Conservation (phyloP, 2,113 vertebrate species). For the Grantiella picta region DNA sequence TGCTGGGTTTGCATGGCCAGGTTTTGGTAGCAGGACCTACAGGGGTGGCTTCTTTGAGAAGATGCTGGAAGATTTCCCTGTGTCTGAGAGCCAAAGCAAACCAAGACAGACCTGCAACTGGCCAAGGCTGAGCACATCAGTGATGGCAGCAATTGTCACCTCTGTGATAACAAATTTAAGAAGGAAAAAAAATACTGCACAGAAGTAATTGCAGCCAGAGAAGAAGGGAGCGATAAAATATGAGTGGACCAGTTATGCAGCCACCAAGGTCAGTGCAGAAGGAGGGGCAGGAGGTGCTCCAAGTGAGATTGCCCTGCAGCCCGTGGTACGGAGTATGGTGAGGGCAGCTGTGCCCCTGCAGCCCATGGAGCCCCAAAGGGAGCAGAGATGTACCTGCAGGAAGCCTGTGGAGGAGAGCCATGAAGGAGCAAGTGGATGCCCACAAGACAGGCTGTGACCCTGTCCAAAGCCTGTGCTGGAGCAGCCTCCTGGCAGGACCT, state of each 20-base stretch:
- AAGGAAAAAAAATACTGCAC: background rate
- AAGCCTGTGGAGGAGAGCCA: background rate
- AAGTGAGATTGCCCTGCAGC: background rate
- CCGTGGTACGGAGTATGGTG: accelerated
- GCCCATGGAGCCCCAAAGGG: background rate
- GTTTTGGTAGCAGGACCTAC: background rate
- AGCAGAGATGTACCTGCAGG: background rate
- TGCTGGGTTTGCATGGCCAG: background rate
- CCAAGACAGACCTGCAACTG: accelerated
- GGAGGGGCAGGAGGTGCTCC: background rate
- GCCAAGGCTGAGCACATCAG: background rate
- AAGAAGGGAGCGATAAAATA: background rate
- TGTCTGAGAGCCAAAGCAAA: background rate
- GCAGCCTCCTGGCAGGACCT: background rate
- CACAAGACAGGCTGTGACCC: background rate
- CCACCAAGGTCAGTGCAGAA: background rate
- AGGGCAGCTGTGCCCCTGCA: background rate
- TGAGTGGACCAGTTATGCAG: background rate
- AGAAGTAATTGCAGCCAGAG: background rate
- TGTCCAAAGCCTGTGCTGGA: background rate
- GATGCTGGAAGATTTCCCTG: background rate
- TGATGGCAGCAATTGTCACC: background rate
- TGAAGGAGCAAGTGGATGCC: background rate
- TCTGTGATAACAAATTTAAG: background rate
- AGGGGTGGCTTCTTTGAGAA: background rate